These are phyloP conservation scores for Ceryle rudis DNA, from an alignment of 2,797 vertebrate species.

Conservation along the genomic window DNA sequence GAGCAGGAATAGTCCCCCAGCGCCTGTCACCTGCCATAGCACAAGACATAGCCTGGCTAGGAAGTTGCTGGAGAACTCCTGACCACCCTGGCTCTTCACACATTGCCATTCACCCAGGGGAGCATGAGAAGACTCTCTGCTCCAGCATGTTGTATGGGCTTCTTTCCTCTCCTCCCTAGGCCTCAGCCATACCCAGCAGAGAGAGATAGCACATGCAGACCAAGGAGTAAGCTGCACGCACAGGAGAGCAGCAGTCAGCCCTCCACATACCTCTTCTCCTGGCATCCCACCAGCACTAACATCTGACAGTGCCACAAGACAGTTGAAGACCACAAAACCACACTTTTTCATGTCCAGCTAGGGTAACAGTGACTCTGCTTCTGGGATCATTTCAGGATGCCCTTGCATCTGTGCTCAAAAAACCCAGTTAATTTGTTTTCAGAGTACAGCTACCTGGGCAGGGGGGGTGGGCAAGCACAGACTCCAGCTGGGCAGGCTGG, in stretches of 20 bases:
- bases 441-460: neutral
- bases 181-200: fast-evolving
- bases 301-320: neutral
- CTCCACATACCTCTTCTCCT: neutral
- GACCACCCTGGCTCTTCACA: neutral
- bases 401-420: neutral
- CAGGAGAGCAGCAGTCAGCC: neutral
- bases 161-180: neutral
- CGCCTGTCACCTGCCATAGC: neutral
- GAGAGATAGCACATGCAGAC: neutral
- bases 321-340: neutral
- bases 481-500: neutral
- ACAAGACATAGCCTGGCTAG: neutral
- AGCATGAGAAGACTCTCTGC: neutral
- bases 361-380: neutral
- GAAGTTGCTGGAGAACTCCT: neutral
- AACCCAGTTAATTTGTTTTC: neutral
- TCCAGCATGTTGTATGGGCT: fast-evolving
- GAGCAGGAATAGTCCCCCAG: neutral
- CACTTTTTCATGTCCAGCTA: neutral
- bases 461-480: neutral
- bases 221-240: neutral
- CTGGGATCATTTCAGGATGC: neutral
- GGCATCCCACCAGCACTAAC: neutral
- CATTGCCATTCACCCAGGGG: fast-evolving